Evolutionary conservation across 2,797 vertebrate genomes (phyloP), one percentile per base, ranked within the genome.

Genomic region (Parauchenoglanis punctatus): DNA sequence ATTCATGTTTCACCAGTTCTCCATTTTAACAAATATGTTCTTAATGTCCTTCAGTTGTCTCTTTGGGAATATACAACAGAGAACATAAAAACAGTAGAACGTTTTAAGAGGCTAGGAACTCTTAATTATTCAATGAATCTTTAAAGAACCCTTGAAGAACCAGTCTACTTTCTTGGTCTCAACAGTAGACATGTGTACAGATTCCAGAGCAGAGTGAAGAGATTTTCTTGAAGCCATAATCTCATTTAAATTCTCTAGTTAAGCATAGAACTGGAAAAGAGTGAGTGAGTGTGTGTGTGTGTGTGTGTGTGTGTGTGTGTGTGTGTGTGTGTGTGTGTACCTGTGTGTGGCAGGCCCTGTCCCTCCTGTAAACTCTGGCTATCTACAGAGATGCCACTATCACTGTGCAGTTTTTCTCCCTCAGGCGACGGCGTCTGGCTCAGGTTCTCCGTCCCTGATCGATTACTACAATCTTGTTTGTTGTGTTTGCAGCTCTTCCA

Each of bases 401-500:
- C 98, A 0, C 98, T 99, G 94, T 99, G 98, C 35, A 99, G 96
- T 87, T 99, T 99, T 92, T 99, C 98, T 0, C 97, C 98, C 92
- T 99, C 98, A 0, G 98, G 97, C 0, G 98, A 98, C 0, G 98
- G 97, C 0, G 97, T 99, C 95, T 99, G 98, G 94, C 98, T 98
- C 85, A 93, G 94, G 87, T 94, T 95, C 87, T 95, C 95, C 0
- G 97, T 96, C 88, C 97, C 95, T 0, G 88, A 81, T 58, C 91
- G 94, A 94, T 97, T 99, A 93, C 97, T 97, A 91, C 97, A 97
- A 0, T 96, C 97, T 86, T 99, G 98, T 85, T 99, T 99, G 94
- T 98, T 98, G 93, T 99, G 96, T 86, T 99, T 99, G 90, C 97
- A 99, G 95, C 96, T 99, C 94, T 99, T 99, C 97, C 98, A 99